phyloP scores from a whole-genome alignment of 2,888 invertebrate genomes.

The Mythimna vitellina region DNA sequence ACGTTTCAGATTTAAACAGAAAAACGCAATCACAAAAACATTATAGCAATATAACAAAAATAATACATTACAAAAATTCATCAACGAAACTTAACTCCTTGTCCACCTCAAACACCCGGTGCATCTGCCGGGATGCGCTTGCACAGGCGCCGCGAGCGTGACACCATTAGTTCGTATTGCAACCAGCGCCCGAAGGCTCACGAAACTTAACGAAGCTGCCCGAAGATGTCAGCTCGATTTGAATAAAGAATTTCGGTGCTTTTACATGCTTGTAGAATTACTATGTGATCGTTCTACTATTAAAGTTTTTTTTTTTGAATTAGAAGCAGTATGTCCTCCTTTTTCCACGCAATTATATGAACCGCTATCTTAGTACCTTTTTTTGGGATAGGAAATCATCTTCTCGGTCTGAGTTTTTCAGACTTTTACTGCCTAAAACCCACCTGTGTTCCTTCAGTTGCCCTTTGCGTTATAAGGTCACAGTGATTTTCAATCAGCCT shows the following conservation, averaged over 20 bases:
- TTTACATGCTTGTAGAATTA: neutral
- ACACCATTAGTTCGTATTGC: slow-evolving; percentile 45
- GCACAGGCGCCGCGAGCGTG: slow-evolving; percentile 34
- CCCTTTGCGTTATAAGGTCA: too few species aligned
- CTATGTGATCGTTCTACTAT: neutral
- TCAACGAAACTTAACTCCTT: slow-evolving; percentile 8
- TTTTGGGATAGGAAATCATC: too few species aligned
- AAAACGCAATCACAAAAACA: neutral
- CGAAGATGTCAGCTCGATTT: slow-evolving; percentile 13
- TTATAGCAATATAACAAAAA: neutral
- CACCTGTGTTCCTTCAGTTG: too few species aligned
- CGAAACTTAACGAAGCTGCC: slow-evolving; percentile 1
- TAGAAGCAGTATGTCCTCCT: too few species aligned
- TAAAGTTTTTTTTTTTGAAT: neutral
- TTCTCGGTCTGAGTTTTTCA: too few species aligned
- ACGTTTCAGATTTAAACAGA: neutral
- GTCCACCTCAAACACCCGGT: slow-evolving; percentile 5
- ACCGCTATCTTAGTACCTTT: too few species aligned
- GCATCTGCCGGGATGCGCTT: slow-evolving; percentile 18
- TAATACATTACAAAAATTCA: neutral
- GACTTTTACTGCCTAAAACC: too few species aligned
- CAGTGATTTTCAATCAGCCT: too few species aligned
- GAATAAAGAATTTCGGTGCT: neutral
- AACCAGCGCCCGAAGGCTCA: slow-evolving; percentile 24
- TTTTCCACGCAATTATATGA: too few species aligned